phyloP scores from a whole-genome alignment of 2,113 vertebrate species.

The Bubo scandiacus region DNA sequence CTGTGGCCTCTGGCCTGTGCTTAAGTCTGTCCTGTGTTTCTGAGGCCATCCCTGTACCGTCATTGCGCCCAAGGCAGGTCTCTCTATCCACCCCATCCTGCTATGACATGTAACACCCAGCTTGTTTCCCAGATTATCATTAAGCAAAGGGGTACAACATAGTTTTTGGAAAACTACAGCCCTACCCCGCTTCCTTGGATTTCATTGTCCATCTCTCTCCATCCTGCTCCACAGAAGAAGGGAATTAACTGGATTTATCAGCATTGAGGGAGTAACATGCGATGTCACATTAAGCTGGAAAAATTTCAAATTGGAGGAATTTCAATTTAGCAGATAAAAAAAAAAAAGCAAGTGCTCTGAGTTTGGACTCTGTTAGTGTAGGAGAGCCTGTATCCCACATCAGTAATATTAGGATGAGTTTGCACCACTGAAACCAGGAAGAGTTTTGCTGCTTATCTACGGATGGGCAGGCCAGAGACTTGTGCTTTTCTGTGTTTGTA shows the following conservation, averaged over 20 bases:
- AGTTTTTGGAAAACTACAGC: not conserved
- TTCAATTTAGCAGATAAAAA: not conserved
- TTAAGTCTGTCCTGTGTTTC: not conserved
- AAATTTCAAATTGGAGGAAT: not conserved
- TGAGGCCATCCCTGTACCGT: not conserved
- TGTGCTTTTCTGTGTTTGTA: not conserved
- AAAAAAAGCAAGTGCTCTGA: not conserved
- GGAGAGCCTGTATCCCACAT: not conserved
- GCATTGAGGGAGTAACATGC: rapidly evolving
- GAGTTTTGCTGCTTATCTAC: not conserved
- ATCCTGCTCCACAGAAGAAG: not conserved
- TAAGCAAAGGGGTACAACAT: not conserved
- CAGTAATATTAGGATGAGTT: not conserved
- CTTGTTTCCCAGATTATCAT: not conserved
- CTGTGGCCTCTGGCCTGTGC: not conserved
- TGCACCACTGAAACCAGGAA: not conserved
- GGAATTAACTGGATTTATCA: not conserved
- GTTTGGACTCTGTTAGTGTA: not conserved
- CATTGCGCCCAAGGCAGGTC: not conserved
- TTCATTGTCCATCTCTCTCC: not conserved
- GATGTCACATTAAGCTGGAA: not conserved
- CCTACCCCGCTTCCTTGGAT: not conserved
- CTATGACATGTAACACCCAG: rapidly evolving
- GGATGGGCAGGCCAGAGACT: not conserved
- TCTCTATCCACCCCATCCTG: not conserved